Evolutionary conservation across 2,113 vertebrate genomes (phyloP).

Genomic region (Trematomus loennbergii): DNA sequence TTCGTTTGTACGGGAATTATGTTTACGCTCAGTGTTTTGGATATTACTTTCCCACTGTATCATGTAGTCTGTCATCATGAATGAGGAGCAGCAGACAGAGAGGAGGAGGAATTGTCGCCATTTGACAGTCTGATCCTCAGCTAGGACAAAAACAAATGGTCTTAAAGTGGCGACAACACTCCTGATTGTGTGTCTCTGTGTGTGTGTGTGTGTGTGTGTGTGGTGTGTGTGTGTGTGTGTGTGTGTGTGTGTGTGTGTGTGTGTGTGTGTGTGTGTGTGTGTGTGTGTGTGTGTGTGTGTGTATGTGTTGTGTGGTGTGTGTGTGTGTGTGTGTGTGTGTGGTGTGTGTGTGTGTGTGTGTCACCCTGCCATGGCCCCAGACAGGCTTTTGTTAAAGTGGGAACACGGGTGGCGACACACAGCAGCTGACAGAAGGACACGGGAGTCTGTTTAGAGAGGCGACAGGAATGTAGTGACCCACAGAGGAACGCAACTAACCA

Average conservation of each 20-base stretch:
- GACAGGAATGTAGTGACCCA: slow-evolving; percentile 76
- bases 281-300: slow-evolving; percentile 43
- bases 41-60: background rate
- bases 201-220: slow-evolving; percentile 31
- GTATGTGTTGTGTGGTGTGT: slow-evolving; percentile 47
- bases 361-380: slow-evolving; percentile 65
- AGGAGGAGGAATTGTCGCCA: slow-evolving; percentile 1
- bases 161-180: slow-evolving; percentile 73
- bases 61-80: slow-evolving; percentile 21
- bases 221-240: slow-evolving; percentile 42
- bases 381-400: slow-evolving; percentile 78
- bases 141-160: slow-evolving; percentile 66
- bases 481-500: slow-evolving; percentile 65
- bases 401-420: slow-evolving; percentile 75
- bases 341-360: slow-evolving; percentile 44
- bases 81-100: slow-evolving; percentile 29
- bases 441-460: slow-evolving; percentile 79
- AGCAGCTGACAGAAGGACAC: slow-evolving; percentile 83
- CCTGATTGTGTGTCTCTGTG: slow-evolving; percentile 15
- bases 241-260: slow-evolving; percentile 33
- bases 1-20: background rate
- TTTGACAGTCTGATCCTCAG: slow-evolving; percentile 50
- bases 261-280: slow-evolving; percentile 5
- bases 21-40: background rate
- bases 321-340: slow-evolving; percentile 44